Base-by-base conservation (phyloP, 2,888 invertebrate species). In the Lepidonotus clava region DNA sequence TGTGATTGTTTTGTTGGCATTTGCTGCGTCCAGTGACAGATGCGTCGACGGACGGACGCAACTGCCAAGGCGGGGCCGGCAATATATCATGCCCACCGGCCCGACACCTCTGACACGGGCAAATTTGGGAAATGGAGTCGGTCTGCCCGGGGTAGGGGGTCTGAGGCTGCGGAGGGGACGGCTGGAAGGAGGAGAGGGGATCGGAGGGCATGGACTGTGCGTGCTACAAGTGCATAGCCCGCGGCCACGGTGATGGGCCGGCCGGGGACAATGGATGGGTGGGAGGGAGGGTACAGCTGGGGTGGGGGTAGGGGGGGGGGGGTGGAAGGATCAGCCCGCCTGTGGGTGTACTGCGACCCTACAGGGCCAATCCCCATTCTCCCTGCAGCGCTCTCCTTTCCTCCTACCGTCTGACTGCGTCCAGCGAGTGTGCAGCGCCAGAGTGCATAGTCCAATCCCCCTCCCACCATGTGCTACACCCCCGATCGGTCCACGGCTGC, bases 51-150 rank as follows among this genome's bases (percentile, higher is more conserved):
- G 21, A 80, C 51, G 80, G 80, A 46, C 51, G 46, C 46, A 46
- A 51, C 80, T 80, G 34, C 46, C 28, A 80, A 41, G 80, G 80
- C 80, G 46, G 32, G n/a, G 28, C 24, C 46, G 51, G 32, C 46
- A 80, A 80, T 80, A 80, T 51, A 80, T 80, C 80, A 80, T 51
- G 28, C 41, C 80, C 80, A 51, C 41, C 46, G 24, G 41, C 41
- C 80, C 80, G 41, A 46, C 80, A 80, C 80, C 80, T 46, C 24
- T 80, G 80, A 80, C 41, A 41, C 41, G 80, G 80, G 80, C 80
- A 41, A 80, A 80, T 46, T 80, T 80, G 80, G 80, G 80, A 71
- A 71, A 71, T 71, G 71, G 71, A 71, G 71, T 71, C 38, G 2
- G 71, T 18, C 71, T 71, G 71, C 34, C 36, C 71, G 71, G 67